A percentile compares a stretch with the other conserved stretches of the same genome.
These are phyloP conservation scores for Carassius gibelio DNA, from an alignment of 2,113 vertebrate genomes.

Conservation along the genomic window DNA sequence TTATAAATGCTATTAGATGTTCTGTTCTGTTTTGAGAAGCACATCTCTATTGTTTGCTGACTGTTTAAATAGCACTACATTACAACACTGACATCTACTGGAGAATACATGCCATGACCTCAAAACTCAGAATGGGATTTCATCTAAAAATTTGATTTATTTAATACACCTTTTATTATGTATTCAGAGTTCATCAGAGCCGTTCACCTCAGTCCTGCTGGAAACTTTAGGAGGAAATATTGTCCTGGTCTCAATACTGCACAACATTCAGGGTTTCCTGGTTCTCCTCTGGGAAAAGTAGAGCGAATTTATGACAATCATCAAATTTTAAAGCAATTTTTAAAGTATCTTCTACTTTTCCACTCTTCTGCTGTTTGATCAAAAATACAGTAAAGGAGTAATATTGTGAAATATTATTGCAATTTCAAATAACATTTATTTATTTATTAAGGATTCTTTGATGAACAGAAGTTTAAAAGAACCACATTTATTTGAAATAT, in stretches of 20 bases:
- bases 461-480: no score
- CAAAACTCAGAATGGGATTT: neutral
- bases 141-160: no score
- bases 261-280: slow-evolving; percentile 73
- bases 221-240: slow-evolving; percentile 77
- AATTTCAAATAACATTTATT: no score
- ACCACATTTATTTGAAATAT: neutral
- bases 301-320: no score
- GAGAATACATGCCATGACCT: neutral
- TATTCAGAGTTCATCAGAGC: slow-evolving; percentile 68
- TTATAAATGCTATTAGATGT: neutral
- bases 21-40: neutral
- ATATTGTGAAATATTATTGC: no score
- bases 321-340: no score
- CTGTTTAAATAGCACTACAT: no score
- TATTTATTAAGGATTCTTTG: neutral
- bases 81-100: slow-evolving; percentile 30
- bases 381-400: no score
- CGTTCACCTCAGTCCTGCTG: slow-evolving; percentile 74
- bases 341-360: no score
- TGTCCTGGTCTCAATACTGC: slow-evolving; percentile 76
- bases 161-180: no score
- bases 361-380: no score
- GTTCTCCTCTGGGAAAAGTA: slow-evolving; percentile 69
- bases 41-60: neutral